These are phyloP conservation scores for Drosophila multiciliata DNA, from an alignment of 2,888 invertebrate species.

Conservation along the genomic window DNA sequence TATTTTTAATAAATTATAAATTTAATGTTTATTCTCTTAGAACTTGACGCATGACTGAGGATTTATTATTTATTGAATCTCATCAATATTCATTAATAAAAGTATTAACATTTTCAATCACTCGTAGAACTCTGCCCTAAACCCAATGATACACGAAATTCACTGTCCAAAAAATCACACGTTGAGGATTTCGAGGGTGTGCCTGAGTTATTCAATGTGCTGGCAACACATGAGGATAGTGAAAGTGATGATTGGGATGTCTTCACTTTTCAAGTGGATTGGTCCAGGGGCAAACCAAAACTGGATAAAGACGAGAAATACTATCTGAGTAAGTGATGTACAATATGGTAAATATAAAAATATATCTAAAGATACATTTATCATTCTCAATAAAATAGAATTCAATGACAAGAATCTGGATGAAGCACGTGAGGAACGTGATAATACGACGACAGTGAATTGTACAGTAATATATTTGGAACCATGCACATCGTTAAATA, in stretches of 20 bases:
- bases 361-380: not conserved
- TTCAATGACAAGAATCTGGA: slow-evolving; percentile 88
- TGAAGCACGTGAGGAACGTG: slow-evolving; percentile 78
- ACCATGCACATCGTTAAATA: slow-evolving; percentile 94
- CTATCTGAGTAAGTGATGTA: slow-evolving; percentile 88
- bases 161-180: slow-evolving; percentile 91
- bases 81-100: not conserved
- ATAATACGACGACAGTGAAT: slow-evolving; percentile 89
- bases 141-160: slow-evolving; percentile 91
- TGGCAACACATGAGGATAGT: slow-evolving; percentile 88
- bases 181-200: slow-evolving; percentile 94
- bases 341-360: not conserved
- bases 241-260: slow-evolving; percentile 91
- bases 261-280: slow-evolving; percentile 92
- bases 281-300: slow-evolving; percentile 85
- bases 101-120: not conserved
- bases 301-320: slow-evolving; percentile 90
- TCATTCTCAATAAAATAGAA: slow-evolving; percentile 85
- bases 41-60: not conserved
- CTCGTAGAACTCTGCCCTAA: slow-evolving; percentile 94
- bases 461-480: slow-evolving; percentile 97
- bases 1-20: not conserved
- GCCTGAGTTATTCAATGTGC: slow-evolving; percentile 92
- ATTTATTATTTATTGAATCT: not conserved
- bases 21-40: not conserved